These are phyloP conservation scores for Temnothorax longispinosus DNA, from an alignment of 1,140 invertebrate species.

Conservation along the genomic window DNA sequence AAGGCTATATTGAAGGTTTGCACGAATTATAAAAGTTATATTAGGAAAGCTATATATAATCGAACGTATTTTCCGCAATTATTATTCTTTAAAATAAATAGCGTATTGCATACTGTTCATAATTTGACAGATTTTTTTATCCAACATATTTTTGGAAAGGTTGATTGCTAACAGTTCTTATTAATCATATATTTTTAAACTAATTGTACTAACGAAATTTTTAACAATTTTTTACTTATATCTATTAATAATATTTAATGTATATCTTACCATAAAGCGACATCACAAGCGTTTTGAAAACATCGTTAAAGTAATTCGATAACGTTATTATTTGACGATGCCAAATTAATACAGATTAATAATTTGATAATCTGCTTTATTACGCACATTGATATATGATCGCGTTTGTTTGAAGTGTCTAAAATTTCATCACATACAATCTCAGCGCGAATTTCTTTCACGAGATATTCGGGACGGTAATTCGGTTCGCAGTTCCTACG, in stretches of 20 bases:
- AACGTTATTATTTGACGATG: background rate
- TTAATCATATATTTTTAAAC: background rate
- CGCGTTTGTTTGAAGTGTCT: background rate
- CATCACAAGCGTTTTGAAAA: background rate
- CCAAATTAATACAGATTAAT: background rate
- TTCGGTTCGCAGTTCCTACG: slow-evolving; percentile 7
- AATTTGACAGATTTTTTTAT: background rate
- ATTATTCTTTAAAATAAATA: background rate
- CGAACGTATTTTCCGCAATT: background rate
- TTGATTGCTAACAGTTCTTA: background rate
- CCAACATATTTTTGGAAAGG: background rate
- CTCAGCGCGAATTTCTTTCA: slow-evolving; percentile 10
- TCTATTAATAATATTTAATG: background rate
- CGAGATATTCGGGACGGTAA: slow-evolving; percentile 11
- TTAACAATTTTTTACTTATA: too few relatives aligned
- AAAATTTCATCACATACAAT: background rate
- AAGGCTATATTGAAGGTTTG: background rate
- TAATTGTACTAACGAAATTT: background rate
- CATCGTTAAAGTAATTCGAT: background rate
- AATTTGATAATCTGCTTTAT: slow-evolving; percentile 9
- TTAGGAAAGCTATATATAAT: background rate
- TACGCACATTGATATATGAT: background rate
- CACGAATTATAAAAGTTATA: background rate
- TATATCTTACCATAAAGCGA: too few relatives aligned
- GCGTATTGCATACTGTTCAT: background rate